phyloP scores from a whole-genome alignment of 2,113 vertebrate species.

The Siphamia tubifer region DNA sequence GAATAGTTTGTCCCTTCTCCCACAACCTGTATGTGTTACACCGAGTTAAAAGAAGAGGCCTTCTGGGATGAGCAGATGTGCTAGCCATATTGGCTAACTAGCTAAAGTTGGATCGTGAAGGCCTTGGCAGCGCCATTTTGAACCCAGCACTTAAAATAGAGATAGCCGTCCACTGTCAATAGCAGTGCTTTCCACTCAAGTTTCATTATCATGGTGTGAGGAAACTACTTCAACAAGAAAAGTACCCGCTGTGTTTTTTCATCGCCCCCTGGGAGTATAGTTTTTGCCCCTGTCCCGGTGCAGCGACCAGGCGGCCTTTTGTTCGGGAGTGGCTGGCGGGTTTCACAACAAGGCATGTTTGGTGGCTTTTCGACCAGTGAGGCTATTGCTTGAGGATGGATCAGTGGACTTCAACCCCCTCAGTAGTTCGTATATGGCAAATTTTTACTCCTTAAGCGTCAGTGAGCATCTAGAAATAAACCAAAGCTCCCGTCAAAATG shows the following conservation, averaged over 20 bases:
- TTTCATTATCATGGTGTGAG: constrained; percentile 22
- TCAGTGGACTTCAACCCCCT: constrained; percentile 60
- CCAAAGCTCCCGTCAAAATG: constrained; percentile 72
- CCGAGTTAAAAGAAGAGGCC: constrained; percentile 55
- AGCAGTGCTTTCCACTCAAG: constrained; percentile 3
- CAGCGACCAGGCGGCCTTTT: constrained; percentile 58
- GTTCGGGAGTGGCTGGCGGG: constrained; percentile 72
- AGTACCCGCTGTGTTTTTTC: constrained; percentile 3
- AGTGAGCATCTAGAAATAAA: constrained; percentile 27
- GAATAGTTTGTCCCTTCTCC: constrained; percentile 68
- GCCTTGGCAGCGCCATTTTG: constrained; percentile 79
- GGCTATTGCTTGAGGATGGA: constrained; percentile 50
- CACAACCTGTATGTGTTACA: constrained; percentile 48
- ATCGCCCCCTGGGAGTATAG: constrained; percentile 16
- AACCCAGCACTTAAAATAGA: constrained; percentile 49
- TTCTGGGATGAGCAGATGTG: constrained; percentile 24
- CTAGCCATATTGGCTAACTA: constrained; percentile 54
- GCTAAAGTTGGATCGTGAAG: constrained; percentile 60
- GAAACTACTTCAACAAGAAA: constrained; percentile 37
- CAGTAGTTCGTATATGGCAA: constrained; percentile 24
- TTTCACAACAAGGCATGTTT: constrained; percentile 26
- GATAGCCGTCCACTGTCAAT: constrained; percentile 37
- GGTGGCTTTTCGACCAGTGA: constrained; percentile 41
- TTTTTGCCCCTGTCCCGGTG: constrained; percentile 4
- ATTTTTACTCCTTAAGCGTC: constrained; percentile 14